A percentile compares a stretch with the other conserved stretches of the same genome.
phyloP scores from a whole-genome alignment of 2,113 vertebrate genomes.

The Clarias magur region DNA sequence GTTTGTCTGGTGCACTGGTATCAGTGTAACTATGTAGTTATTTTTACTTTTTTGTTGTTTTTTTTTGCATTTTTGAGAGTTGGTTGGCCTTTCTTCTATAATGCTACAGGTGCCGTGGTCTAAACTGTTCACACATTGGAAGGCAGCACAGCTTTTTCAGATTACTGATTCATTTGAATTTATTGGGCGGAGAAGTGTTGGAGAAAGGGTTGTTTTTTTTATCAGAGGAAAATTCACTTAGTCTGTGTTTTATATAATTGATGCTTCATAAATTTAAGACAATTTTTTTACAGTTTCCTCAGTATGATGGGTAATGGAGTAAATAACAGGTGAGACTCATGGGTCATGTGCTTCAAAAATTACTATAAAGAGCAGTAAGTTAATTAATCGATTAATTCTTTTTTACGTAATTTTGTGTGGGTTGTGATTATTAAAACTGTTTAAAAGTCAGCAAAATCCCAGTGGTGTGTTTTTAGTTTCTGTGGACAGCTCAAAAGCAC shows the following conservation, averaged over 20 bases:
- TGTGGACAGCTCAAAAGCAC: not conserved
- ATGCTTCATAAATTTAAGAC: not conserved
- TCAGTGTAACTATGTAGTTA: not conserved
- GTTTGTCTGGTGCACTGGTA: too few relatives aligned
- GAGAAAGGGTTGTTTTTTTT: not conserved
- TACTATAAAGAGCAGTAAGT: not conserved
- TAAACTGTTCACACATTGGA: too few relatives aligned
- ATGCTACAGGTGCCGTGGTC: too few relatives aligned
- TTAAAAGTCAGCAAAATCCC: not conserved
- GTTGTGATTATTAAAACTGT: not conserved
- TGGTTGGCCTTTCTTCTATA: too few relatives aligned
- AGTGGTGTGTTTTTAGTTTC: not conserved
- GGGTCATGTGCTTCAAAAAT: not conserved
- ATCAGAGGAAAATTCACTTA: not conserved
- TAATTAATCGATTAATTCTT: not conserved
- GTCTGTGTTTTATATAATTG: not conserved
- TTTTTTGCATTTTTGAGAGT: not conserved
- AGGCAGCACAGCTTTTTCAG: not conserved
- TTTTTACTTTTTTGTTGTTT: too few relatives aligned
- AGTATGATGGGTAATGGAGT: not conserved
- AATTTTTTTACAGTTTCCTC: not conserved
- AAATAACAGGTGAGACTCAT: not conserved
- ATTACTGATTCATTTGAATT: not conserved
- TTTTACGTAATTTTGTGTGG: too few relatives aligned
- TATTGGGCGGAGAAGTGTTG: not conserved